Evolutionary conservation across 2,113 vertebrate genomes (phyloP), one percentile per base, ranked within the genome.

Genomic region (Lathamus discolor): DNA sequence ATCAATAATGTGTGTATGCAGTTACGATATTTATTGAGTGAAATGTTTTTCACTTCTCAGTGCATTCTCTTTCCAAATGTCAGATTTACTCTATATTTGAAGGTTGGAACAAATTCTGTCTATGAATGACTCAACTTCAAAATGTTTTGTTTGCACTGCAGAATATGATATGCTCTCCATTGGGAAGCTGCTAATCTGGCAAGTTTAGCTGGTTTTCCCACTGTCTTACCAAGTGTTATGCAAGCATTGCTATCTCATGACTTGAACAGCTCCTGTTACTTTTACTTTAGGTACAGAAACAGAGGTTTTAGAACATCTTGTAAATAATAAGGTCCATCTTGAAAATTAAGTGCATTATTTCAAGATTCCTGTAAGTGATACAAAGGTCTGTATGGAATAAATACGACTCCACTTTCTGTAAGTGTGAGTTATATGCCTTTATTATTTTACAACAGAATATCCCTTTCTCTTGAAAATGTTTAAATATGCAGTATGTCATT

Each of bases 61-160:
- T 83, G 13, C 12, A 10, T 81, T 83, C 37, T 78, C n/a, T n/a
- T 82, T 91, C 75, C 78, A 94, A 78, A 84, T 72, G 80, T 93
- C 55, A 68, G 68, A 39, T 84, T 77, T 94, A 43, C 41, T 74
- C 79, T 86, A 16, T 83, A 78, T 86, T 59, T 88, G 89, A 94
- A 77, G 11, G 35, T n/a, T 96, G 90, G 87, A 95, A 88, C 29
- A 83, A 77, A 51, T 78, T 76, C 80, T 85, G 61, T 82, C 87
- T 27, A 6, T 5, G 51, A 89, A 48, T 90, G 83, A 94, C 72
- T 94, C 89, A 76, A 79, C 49, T 51, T 88, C 48, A 55, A 62
- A 87, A 79, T 70, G 93, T 95, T 95, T 95, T 85, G 91, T 92
- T 93, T 89, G 79, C 66, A 23, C 94, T 91, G 68, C 74, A 91